Evolutionary conservation across 2,888 invertebrate species (phyloP), one percentile per base, ranked within the genome.

Genomic region (Catonia carolina): DNA sequence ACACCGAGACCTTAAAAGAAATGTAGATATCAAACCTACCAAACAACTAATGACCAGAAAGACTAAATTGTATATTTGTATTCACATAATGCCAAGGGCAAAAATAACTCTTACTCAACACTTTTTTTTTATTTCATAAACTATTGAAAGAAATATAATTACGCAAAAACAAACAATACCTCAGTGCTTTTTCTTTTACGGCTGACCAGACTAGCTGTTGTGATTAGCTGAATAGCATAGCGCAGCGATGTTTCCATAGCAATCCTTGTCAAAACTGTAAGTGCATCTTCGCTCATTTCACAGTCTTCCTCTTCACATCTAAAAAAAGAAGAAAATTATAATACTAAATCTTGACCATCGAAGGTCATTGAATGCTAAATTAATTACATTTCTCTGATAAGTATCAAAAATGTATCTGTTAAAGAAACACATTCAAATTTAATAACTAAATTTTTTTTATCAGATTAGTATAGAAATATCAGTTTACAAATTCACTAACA

Each of bases 241-340:
- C 99, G 83, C 12, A 99, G 77, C 0, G 95, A 95, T 0, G 97
- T 94, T 70, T 95, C 94, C 10, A 86, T 83, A 1, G 95, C 95
- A 41, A 99, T 93, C 53, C 91, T 82, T 0, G 97, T 95, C 36
- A 99, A 77, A 7, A 98, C 90, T 0, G 86, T 84, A 54, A 98
- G 69, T 0, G 96, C 98, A 71, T 94, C 95, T 2, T 84, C 84
- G 0, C 88, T 84, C 83, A 99, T 89, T 68, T 94, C 89, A 63
- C 96, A 96, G 71, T 98, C 97, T 70, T 99, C 99, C 69, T 99
- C 99, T 69, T 98, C 96, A 70, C 95, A 95, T 60, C 96, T 86
- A 69, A 66, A 57, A 60, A 10, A 39, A 39, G 33, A 42, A n/a
- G 23, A 45, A 55, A 20, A 57, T 37, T 27, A 42, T 22, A 27